Evolutionary conservation across 2,888 invertebrate genomes (phyloP).

Genomic region (Proisotoma minuta): DNA sequence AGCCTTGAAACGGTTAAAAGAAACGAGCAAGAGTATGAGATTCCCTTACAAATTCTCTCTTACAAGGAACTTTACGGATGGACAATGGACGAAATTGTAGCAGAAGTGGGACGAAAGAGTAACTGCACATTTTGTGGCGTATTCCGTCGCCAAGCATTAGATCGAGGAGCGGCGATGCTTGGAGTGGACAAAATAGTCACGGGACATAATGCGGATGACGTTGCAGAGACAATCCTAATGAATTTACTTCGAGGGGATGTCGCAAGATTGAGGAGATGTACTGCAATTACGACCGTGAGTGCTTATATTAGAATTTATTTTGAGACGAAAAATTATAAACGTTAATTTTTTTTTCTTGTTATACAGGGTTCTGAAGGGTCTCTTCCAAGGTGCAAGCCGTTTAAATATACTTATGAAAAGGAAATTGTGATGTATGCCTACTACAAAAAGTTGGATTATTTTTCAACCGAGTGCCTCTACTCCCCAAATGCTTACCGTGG

Average conservation of each 20-base stretch:
- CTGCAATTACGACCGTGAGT: conserved; percentile 77
- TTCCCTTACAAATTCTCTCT: conserved; percentile 89
- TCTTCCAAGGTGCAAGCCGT: conserved; percentile 87
- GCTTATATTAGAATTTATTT: background rate
- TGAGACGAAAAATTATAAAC: background rate
- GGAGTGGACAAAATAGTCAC: conserved; percentile 91
- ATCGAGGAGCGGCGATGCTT: conserved; percentile 84
- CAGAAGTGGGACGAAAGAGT: conserved; percentile 73
- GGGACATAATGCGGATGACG: conserved; percentile 95
- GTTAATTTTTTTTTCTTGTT: conserved; percentile 13
- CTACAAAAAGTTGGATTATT: conserved; percentile 90
- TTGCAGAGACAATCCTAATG: conserved; percentile 98
- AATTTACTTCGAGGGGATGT: conserved; percentile 95
- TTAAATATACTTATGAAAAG: conserved; percentile 97
- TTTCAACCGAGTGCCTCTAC: conserved; percentile 97
- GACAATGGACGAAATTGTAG: conserved; percentile 98
- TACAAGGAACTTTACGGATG: conserved; percentile 97
- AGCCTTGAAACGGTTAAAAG: conserved; percentile 93
- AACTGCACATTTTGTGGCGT: conserved; percentile 97
- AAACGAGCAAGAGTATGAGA: conserved; percentile 86
- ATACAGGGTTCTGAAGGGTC: conserved; percentile 65
- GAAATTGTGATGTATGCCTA: conserved; percentile 99
- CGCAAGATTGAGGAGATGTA: conserved; percentile 85
- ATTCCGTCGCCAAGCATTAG: conserved; percentile 91
- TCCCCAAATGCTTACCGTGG: conserved; percentile 97